Base-by-base conservation (phyloP, 2,888 invertebrate genomes). In the Campopleginae sp. region DNA sequence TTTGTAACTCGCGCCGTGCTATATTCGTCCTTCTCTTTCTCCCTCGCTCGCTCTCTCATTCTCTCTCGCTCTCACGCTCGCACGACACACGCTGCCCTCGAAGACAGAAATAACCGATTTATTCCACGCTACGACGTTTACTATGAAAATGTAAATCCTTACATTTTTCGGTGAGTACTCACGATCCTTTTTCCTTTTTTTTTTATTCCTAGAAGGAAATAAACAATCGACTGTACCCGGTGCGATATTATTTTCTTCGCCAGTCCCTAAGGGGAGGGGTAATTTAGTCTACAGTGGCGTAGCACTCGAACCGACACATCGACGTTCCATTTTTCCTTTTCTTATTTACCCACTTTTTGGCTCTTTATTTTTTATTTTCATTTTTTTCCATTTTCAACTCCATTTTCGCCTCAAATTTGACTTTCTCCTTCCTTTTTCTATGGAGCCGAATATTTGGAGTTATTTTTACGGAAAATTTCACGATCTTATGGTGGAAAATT, bases 1-100 rank as follows among this genome's bases (percentile, higher is more conserved):
- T 85, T 81, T 74, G 78, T 85, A 82, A 85, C 81, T 58, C 58
- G 81, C 81, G 70, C 80, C 72, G 72, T 84, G 77, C 79, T 75
- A 72, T 74, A 74, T 71, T 84, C 48, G 76, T 86, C 82, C 68
- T 63, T 86, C 81, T 85, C 82, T 70, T 77, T 70, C 81, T 71
- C 38, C 68, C 72, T 72, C 68, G n/a, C 58, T 8, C 58, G 4
- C 72, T 74, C 76, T 65, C 63, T 61, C 71, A 31, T 72, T 61
- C 80, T 14, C 54, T n/a, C 58, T 63, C 23, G 19, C 65, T 33
- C 81, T 83, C 81, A 72, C 76, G 68, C 81, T 83, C 81, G 72
- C 76, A 63, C 86, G 33, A 27, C 27, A n/a, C 77, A 66, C 80
- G 66, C 80, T 77, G 70, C 75, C 48, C 75, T 54, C 78, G 44